Evolutionary conservation across 2,113 vertebrate genomes (phyloP), one percentile per base, ranked within the genome.

Genomic region (Lanius ludovicianus): DNA sequence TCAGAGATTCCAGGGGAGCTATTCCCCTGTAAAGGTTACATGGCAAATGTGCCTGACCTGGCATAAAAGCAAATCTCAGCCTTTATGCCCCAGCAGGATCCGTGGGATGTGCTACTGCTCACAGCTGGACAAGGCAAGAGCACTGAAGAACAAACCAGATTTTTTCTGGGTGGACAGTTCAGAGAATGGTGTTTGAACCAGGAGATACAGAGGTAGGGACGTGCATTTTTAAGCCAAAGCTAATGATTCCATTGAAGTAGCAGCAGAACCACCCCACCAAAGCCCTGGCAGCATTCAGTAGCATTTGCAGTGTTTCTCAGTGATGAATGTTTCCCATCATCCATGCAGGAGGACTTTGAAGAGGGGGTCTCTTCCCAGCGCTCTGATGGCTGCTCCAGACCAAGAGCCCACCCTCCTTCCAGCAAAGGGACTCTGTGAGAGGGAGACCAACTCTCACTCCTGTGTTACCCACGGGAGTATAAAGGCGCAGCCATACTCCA

Each of bases 1-100:
- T 33, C 31, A 3, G 44, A 1, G 0, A 74, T 77, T 81, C 92
- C 87, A 52, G 39, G 63, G 83, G 46, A 96, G 57, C 64, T 60
- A 10, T 53, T 92, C 22, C 57, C 93, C 57, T 21, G 4, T n/a
- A 85, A 74, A 84, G 89, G 92, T 97, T 89, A 91, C 90, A 24
- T 5, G 2, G 65, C 65, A 81, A 69, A 86, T 3, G 18, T 5
- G 21, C 56, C 89, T 95, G 94, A 70, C 49, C 81, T 73, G 88
- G 76, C 93, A 68, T 35, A 24, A 59, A 81, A 74, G 44, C 49
- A 81, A 95, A 94, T 56, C 62, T 74, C 67, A 37, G 14, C 31
- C n/a, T 52, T 68, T 53, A 24, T 53, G 60, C 25, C 35, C 28
- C 27, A 25, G 39, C n/a, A 69, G 71, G 0, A 0, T 23, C 15